Percentiles rank a stretch among this genome's conserved stretches.
Evolutionary conservation across 2,113 vertebrate genomes (phyloP).

Genomic region (Buteo buteo): DNA sequence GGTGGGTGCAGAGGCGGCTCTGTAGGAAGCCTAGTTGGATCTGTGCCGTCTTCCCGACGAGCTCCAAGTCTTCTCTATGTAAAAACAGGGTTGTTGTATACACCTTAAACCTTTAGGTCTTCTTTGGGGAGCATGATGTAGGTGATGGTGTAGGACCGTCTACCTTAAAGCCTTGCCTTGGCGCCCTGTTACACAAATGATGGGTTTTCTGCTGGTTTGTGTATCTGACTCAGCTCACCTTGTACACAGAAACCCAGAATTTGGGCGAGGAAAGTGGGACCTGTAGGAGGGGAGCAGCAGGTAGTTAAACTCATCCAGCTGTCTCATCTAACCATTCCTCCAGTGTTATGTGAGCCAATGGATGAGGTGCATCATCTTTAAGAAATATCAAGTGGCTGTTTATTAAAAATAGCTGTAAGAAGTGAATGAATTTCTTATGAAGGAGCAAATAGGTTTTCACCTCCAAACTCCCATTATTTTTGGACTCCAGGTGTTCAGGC

Average conservation of each 20-base stretch:
- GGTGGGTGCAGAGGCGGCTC: not conserved
- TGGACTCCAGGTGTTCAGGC: not conserved
- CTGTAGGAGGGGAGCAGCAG: not conserved
- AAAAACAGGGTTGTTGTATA: not conserved
- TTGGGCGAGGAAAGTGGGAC: not conserved
- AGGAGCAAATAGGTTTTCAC: not conserved
- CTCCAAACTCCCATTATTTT: not conserved
- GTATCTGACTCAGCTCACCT: not conserved
- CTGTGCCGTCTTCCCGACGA: not conserved
- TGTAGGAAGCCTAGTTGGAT: not conserved
- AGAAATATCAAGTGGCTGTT: not conserved
- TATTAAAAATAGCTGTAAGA: not conserved
- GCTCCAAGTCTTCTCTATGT: not conserved
- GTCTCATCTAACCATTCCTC: not conserved
- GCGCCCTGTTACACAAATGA: not conserved
- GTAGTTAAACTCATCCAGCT: not conserved
- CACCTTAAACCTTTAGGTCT: not conserved
- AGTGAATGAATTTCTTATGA: not conserved
- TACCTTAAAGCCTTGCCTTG: not conserved
- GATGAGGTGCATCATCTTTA: not conserved
- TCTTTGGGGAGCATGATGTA: not conserved
- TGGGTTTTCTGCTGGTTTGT: not conserved
- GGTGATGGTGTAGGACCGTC: not conserved
- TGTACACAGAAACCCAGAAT: not conserved
- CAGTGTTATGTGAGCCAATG: not conserved